phyloP scores from a whole-genome alignment of 2,797 vertebrate genomes.

The Anabacerthia variegaticeps region DNA sequence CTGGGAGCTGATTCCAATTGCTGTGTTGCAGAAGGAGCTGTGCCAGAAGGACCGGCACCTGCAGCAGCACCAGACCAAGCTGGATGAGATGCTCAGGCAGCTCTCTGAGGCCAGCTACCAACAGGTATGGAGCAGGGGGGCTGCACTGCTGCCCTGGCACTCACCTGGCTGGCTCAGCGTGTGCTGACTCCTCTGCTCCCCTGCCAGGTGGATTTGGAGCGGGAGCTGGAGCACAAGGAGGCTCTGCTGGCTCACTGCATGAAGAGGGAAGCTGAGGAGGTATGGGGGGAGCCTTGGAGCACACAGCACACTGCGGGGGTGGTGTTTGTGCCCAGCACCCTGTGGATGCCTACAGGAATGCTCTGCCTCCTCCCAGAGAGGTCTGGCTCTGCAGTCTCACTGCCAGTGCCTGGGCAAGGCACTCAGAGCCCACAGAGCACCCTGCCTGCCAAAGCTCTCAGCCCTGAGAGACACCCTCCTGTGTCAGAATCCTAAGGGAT shows the following conservation, averaged over 20 bases:
- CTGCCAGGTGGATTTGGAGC: constrained; percentile 84
- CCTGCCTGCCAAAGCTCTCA: not conserved
- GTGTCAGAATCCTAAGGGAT: not conserved
- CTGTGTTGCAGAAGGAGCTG: constrained; percentile 85
- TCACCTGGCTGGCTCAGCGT: not conserved
- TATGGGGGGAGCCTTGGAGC: constrained; percentile 27
- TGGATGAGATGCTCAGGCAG: constrained; percentile 88
- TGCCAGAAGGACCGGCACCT: constrained; percentile 90
- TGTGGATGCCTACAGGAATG: not conserved
- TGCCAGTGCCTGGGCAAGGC: not conserved
- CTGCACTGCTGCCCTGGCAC: not conserved
- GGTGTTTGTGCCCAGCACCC: not conserved
- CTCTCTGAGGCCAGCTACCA: constrained; percentile 86
- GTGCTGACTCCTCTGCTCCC: not conserved
- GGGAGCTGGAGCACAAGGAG: constrained; percentile 86
- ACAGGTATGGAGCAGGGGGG: constrained; percentile 74
- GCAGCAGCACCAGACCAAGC: constrained; percentile 89
- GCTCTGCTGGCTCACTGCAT: constrained; percentile 83
- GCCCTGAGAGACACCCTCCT: not conserved
- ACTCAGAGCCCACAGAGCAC: not conserved
- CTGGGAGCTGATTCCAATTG: not conserved
- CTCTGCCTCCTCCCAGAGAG: not conserved
- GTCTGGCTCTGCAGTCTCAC: not conserved
- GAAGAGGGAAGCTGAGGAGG: constrained; percentile 85
- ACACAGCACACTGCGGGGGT: not conserved